Base-by-base conservation (phyloP, 1,140 invertebrate species). In the Chlorops oryzae region DNA sequence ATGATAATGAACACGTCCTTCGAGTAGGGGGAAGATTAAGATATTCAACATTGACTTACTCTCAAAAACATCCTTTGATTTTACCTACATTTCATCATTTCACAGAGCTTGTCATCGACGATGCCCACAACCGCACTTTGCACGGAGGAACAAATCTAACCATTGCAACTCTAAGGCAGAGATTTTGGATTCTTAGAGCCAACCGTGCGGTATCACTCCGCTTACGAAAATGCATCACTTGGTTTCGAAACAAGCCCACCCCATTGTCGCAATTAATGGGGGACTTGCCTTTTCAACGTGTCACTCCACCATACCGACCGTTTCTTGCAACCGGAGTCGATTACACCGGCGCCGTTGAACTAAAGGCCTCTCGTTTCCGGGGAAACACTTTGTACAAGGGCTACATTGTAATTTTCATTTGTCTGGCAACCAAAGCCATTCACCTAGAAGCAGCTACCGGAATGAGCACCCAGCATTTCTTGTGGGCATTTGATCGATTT, bases 401-500 rank as follows among this genome's bases (percentile, higher is more conserved):
- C 4, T 49, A 49, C 20, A 23, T 49, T 1, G 47, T 37, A 22
- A 27, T 38, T 7, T 49, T 39, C 40, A 40, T 49, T 12, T 49
- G 34, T 22, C 40, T 49, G 24, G 47, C 34, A 9, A 49, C 47
- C 34, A 49, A 49, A 23, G 34, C 34, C n/a, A 40, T 49, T 20
- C 34, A 39, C 24, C 24, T 49, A 9, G 23, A 49, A 40, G 23
- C 34, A 10, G 47, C 40, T 10, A 49, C 27, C 15, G 47, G 37
- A 5, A 17, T 49, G 10, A 4, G 1, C 4, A 43, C 22, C 9
- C 27, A 43, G 13, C 21, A 43, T 18, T 43, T 43, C 27, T 18
- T 43, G 7, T 40, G 39, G 9, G 58, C 63, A 6, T 58, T 74
- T 5, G 38, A 57, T 20, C 52, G 73, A 10, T 76, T 76, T 44